Evolutionary conservation across 2,888 invertebrate genomes (phyloP).

Genomic region (Perdita meconis): DNA sequence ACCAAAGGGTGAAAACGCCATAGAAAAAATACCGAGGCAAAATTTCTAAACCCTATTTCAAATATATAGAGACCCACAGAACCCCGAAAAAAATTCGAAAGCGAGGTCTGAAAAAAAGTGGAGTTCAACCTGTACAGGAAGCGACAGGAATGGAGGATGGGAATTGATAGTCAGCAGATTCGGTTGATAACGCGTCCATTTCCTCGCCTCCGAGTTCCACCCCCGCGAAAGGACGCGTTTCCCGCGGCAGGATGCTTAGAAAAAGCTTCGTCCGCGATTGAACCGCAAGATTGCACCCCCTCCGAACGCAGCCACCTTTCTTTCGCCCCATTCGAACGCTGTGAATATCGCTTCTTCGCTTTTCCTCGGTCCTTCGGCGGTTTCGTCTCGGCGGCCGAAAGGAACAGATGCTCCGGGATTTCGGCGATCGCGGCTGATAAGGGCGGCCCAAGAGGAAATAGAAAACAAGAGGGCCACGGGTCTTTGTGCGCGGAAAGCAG

Average conservation of each 20-base stretch:
- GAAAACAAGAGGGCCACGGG: slow-evolving; percentile 51
- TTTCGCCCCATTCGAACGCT: too few species aligned
- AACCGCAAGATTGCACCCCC: slow-evolving; percentile 66
- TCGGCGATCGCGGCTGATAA: slow-evolving; percentile 66
- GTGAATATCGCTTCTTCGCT: slow-evolving; percentile 19
- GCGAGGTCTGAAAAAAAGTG: too few species aligned
- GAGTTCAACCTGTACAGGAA: too few species aligned
- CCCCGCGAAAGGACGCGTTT: slow-evolving; percentile 29
- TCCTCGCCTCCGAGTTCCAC: slow-evolving; percentile 36
- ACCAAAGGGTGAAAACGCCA: too few species aligned
- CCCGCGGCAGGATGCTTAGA: slow-evolving; percentile 18
- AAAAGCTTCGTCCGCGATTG: slow-evolving; percentile 61
- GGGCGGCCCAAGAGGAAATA: slow-evolving; percentile 51
- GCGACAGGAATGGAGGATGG: too few species aligned
- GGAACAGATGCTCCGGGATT: slow-evolving; percentile 70
- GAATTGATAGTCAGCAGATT: slow-evolving; percentile 7
- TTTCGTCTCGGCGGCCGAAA: slow-evolving; percentile 2
- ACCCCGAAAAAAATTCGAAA: too few species aligned
- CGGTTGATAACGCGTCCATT: slow-evolving; percentile 50
- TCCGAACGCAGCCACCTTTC: slow-evolving; percentile 37
- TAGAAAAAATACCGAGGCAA: too few species aligned
- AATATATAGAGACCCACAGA: too few species aligned
- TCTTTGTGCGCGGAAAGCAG: slow-evolving; percentile 49
- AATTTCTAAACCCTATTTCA: too few species aligned
- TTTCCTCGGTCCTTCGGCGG: slow-evolving; percentile 37